Base-by-base conservation (phyloP, 2,888 invertebrate species). In the Pseudolycoriella hygida region DNA sequence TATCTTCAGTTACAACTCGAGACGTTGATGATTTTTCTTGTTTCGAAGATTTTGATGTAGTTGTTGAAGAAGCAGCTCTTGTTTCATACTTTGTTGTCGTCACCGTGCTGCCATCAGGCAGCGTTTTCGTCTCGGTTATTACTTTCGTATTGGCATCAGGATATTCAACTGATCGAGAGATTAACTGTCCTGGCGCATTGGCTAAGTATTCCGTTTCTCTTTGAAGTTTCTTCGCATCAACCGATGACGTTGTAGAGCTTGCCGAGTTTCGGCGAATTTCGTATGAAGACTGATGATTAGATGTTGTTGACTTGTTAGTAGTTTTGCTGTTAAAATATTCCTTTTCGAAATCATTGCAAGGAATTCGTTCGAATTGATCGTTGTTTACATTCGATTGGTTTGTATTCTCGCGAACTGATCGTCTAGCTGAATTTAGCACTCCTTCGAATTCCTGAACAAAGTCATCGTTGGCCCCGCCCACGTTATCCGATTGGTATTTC, bases 81-180 rank as follows among this genome's bases (percentile, higher is more conserved):
- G 76, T 76, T 57, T 80, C 79, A 32, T 76, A 74, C 39, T 72
- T 71, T 17, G 77, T 78, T 48, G 76, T 78, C n/a, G 77, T 79
- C 1, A 79, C 73, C 38, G 70, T 70, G 2, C 75, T 75, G 14
- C 80, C 80, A 55, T 77, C 79, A 1, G 75, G 73, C 38, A 78
- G 60, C 42, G 74, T 72, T 52, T 76, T 72, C 1, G 77, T 80
- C 53, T 80, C 80, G 12, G 74, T 74, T 6, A 74, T 71, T 50
- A 76, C 71, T 63, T 74, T 73, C 39, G 78, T 76, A 59, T 74
- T 74, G 47, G 78, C 71, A 57, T 79, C 76, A 43, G 75, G 72
- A 59, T 76, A 71, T 53, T 75, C 71, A 44, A 75, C 66, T 47
- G 71, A 71, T 46, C 70, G 68, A 5, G 74, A 73, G 12, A 71